Conservation (phyloP, 1,140 invertebrate genomes). For the Drosophila burlai region DNA sequence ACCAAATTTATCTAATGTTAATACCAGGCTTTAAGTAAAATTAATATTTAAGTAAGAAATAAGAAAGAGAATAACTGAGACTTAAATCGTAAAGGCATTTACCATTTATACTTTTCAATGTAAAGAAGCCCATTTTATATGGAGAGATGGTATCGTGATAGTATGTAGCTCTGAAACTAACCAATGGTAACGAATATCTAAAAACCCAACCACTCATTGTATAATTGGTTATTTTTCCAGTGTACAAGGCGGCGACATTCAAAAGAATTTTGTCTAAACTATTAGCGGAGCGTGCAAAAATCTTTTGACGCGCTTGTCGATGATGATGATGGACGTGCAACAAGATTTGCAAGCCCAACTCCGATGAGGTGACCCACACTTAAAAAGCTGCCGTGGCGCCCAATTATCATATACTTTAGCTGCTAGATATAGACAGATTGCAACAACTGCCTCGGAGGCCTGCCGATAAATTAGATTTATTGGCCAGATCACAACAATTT, state of each 20-base stretch:
- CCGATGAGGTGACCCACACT: conserved; percentile 37
- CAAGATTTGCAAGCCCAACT: conserved; percentile 25
- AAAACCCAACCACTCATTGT: not conserved
- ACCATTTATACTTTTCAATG: not conserved
- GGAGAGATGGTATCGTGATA: not conserved
- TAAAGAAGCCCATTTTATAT: not conserved
- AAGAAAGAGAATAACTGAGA: too few relatives aligned
- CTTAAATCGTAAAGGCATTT: too few relatives aligned
- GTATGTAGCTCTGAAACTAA: too few relatives aligned
- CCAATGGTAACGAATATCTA: not conserved
- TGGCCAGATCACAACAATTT: conserved; percentile 64
- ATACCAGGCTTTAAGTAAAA: too few relatives aligned
- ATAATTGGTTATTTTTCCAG: not conserved
- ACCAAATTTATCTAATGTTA: too few relatives aligned
- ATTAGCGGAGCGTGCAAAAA: conserved; percentile 55
- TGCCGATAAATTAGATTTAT: conserved; percentile 77
- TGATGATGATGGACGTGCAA: conserved; percentile 49
- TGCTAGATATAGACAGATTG: conserved; percentile 20
- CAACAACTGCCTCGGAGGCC: conserved; percentile 20
- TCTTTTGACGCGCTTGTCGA: conserved; percentile 55
- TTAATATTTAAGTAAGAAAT: too few relatives aligned
- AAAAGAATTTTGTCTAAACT: conserved; percentile 58
- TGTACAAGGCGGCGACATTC: conserved; percentile 51
- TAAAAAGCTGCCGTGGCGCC: conserved; percentile 43
- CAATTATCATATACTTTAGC: conserved; percentile 70